Evolutionary conservation across 2,888 invertebrate genomes (phyloP).

Genomic region (Neoscelio sp.): DNA sequence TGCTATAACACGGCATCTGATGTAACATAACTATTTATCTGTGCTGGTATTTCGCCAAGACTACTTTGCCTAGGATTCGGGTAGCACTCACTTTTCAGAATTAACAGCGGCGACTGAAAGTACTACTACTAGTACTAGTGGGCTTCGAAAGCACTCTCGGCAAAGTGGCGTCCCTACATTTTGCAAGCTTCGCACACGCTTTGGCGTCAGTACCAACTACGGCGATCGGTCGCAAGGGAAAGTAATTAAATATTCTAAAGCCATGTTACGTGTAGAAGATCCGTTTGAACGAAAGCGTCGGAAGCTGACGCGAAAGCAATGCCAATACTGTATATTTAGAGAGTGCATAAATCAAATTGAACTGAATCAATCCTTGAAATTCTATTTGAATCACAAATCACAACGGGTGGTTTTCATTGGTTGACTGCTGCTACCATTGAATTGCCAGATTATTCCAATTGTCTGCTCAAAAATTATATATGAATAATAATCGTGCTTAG

Average conservation of each 20-base stretch:
- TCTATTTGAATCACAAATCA: constrained; percentile 35
- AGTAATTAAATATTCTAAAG: constrained; percentile 35
- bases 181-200: constrained; percentile 28
- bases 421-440: constrained; percentile 6
- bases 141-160: constrained; percentile 34
- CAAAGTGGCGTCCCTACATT: constrained; percentile 15
- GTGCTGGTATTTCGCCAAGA: constrained; percentile 12
- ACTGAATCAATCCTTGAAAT: constrained; percentile 32
- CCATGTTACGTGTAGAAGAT: constrained; percentile 25
- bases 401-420: constrained; percentile 16
- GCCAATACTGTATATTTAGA: constrained; percentile 35
- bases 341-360: constrained; percentile 30
- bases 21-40: constrained; percentile 1
- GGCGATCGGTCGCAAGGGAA: constrained; percentile 28
- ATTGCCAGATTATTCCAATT: constrained; percentile 7
- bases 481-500: not conserved
- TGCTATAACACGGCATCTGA: not conserved
- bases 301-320: constrained; percentile 22
- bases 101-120: constrained; percentile 70
- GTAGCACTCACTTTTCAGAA: constrained; percentile 67
- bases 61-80: constrained; percentile 29
- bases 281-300: constrained; percentile 32
- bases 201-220: constrained; percentile 36
- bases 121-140: constrained; percentile 14
- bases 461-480: constrained; percentile 1